These are phyloP conservation scores for Ophion costatus DNA, from an alignment of 2,888 invertebrate species.

Conservation along the genomic window DNA sequence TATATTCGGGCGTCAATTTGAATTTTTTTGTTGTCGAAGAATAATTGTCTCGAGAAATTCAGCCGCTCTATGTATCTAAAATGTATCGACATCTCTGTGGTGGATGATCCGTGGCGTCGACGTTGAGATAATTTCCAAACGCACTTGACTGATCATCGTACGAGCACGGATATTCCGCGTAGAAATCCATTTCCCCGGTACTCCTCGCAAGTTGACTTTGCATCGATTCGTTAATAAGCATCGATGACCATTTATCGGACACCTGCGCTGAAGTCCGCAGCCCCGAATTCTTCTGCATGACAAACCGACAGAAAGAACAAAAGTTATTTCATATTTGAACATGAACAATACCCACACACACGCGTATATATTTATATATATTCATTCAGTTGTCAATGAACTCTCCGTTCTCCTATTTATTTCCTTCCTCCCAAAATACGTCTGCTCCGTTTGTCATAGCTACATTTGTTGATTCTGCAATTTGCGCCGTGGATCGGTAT, in stretches of 20 bases:
- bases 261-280: constrained; percentile 21
- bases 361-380: neutral
- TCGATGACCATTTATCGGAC: constrained; percentile 48
- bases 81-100: constrained; percentile 10
- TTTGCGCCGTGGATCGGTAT: neutral
- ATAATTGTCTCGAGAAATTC: neutral
- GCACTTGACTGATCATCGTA: constrained; percentile 7
- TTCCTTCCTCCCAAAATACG: neutral
- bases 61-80: constrained; percentile 18
- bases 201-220: constrained; percentile 28
- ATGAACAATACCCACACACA: neutral
- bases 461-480: neutral
- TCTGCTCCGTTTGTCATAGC: neutral
- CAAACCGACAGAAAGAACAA: constrained; percentile 16
- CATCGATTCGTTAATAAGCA: constrained; percentile 28
- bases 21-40: neutral
- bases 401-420: neutral
- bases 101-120: neutral
- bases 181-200: constrained; percentile 39
- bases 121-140: constrained; percentile 50
- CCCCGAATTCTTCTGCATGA: constrained; percentile 46
- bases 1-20: neutral
- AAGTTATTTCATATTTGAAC: neutral
- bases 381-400: neutral
- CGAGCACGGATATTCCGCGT: constrained; percentile 38